Base-by-base conservation (phyloP, 2,113 vertebrate species). In the Plecturocebus donacophilus region DNA sequence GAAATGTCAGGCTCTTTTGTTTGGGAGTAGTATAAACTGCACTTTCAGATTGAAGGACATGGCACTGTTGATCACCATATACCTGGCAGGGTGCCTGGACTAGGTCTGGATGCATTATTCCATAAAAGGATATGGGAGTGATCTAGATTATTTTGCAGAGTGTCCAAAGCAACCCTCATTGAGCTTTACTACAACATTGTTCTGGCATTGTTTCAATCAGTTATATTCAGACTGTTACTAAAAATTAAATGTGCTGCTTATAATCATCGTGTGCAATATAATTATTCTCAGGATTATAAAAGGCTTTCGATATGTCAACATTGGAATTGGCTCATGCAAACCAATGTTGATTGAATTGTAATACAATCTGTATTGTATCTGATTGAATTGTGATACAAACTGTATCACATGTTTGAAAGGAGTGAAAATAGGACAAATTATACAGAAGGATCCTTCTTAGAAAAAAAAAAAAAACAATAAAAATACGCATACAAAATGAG, bases 391-490 rank as follows among this genome's bases (percentile, higher is more conserved):
- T 12, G 11, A n/a, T 70, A 40, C 11, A 73, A 56, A 82, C 21
- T 66, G 21, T 19, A 54, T 90, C 25, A 11, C 38, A 79, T 96
- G 47, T 95, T 71, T 68, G 54, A 70, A 96, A 83, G 56, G 21
- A 9, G 64, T 13, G n/a, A 54, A 56, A 94, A 54, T 35, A 47
- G 32, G 25, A 76, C 84, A 35, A 40, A 85, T 73, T 73, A 16
- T 23, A 0, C 35, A 30, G 38, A 35, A 23, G 6, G 5, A 6
- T 82, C 13, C 49, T 79, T 17, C 42, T 47, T 42, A 64, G 64
- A 17, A 90, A 96, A 80, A 90, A 73, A 80, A 90, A 73, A 90
- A 73, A 80, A 90, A 73, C 27, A n/a, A 56, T 3, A 8, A 47
- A 83, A 94, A 49, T 35, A 23, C 0, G 1, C 35, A 42, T 54